Evolutionary conservation across 2,113 vertebrate genomes (phyloP).

Genomic region (Microcebus griseorufus): DNA sequence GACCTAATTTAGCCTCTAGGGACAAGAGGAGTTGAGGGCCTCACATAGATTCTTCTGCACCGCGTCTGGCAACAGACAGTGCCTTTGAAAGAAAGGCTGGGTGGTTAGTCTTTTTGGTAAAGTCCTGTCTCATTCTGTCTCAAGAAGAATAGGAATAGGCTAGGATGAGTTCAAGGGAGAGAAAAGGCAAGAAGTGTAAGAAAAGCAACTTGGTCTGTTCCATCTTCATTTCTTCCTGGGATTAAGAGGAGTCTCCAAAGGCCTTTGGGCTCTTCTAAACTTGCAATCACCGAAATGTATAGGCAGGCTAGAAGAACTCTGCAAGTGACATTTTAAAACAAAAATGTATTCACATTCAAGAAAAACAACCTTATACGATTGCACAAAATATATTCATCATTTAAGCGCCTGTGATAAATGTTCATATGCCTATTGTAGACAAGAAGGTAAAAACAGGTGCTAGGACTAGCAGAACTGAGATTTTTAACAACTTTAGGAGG

Average conservation of each 20-base stretch:
- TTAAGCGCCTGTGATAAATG: background rate
- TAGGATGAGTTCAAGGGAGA: background rate
- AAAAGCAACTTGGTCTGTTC: background rate
- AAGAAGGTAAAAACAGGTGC: background rate
- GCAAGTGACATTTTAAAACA: background rate
- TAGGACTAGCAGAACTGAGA: background rate
- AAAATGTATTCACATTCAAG: background rate
- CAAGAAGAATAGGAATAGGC: background rate
- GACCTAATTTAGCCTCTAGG: slow-evolving; percentile 52
- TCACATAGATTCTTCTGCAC: background rate
- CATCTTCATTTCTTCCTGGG: background rate
- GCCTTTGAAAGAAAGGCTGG: background rate
- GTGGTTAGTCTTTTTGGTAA: background rate
- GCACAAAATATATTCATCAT: background rate
- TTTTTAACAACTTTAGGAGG: background rate
- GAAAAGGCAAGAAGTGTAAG: background rate
- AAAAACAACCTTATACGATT: background rate
- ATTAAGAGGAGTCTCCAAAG: background rate
- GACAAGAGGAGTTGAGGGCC: background rate
- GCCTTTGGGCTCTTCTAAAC: background rate
- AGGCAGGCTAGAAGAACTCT: background rate
- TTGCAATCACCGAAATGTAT: background rate
- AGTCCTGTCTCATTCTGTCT: background rate
- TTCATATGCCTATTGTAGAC: background rate
- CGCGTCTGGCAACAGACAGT: background rate